Evolutionary conservation across 2,113 vertebrate species (phyloP).

Genomic region (Epinephelus cyanopodus): DNA sequence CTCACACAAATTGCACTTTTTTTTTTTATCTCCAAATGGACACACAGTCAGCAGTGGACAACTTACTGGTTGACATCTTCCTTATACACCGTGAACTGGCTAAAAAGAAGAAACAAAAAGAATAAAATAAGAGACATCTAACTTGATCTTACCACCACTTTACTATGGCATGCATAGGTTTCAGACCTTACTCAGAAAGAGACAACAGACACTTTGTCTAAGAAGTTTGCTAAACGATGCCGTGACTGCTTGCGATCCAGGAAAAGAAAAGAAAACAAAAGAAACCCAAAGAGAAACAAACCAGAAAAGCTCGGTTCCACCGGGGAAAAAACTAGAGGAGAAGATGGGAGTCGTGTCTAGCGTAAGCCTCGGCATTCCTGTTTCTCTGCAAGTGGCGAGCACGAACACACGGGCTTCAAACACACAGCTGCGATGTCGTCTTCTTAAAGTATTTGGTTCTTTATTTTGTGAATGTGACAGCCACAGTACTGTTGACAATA

Average conservation of each 20-base stretch:
- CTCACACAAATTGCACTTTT: constrained; percentile 80
- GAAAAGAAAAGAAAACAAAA: neutral
- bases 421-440: constrained; percentile 88
- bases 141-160: constrained; percentile 78
- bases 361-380: constrained; percentile 27
- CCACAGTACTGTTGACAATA: constrained; percentile 94
- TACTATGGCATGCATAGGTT: constrained; percentile 81
- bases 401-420: constrained; percentile 88
- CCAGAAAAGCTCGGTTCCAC: constrained; percentile 50
- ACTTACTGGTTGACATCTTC: constrained; percentile 73
- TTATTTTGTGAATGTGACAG: constrained; percentile 91
- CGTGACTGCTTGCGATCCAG: constrained; percentile 55
- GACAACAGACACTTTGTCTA: constrained; percentile 75
- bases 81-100: constrained; percentile 63
- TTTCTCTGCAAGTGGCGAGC: constrained; percentile 20
- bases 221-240: constrained; percentile 65
- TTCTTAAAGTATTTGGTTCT: constrained; percentile 94
- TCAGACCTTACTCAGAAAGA: constrained; percentile 73
- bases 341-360: constrained; percentile 10
- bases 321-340: neutral
- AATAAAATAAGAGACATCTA: constrained; percentile 76
- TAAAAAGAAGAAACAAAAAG: constrained; percentile 58
- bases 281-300: neutral
- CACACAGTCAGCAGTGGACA: constrained; percentile 76
- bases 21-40: constrained; percentile 65